Base-by-base conservation (phyloP, 2,113 vertebrate species). In the Charina bottae region DNA sequence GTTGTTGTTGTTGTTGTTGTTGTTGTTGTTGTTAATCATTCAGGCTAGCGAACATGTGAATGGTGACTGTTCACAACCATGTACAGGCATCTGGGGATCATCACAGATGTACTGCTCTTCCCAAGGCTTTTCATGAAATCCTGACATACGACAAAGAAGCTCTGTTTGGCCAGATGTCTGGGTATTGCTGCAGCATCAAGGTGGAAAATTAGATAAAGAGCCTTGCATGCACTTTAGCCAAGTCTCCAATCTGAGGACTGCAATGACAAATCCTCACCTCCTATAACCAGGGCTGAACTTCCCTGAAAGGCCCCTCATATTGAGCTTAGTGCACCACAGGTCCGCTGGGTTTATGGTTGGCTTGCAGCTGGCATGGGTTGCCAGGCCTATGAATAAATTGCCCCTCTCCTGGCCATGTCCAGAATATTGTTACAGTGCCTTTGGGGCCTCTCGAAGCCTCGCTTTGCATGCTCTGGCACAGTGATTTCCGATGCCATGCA, bases 401-500 rank as follows among this genome's bases (percentile, higher is more conserved):
- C 56, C 88, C 56, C 83, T 26, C 49, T 59, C 55, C 68, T 33
- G 46, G 55, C 60, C 68, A 90, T 92, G 91, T 89, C 59, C 87
- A 64, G 72, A 83, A 62, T 83, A 85, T 55, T 92, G 58, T 33
- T 85, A 89, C n/a, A 85, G 78, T 85, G 58, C 87, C 91, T 84
- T 92, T 64, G 91, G 78, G 91, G 78, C 49, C 87, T 92, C 87
- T 92, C 42, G 33, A 92, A 92, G 91, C 91, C 62, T 92, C 78
- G 42, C 87, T 92, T 92, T 92, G 91, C 87, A 92, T 92, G 91
- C 78, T 64, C 87, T 92, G 91, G 87, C 91, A 92, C 87, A 92
- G 78, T 84, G 10, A 89, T 89, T 89, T 89, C 87, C 62, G 78
- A 89, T 92, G 49, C 91, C 91, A 89, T 89, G 87, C 91, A 92